Evolutionary conservation across 35 echinoderm and acorn worm genomes (phyloP), one percentile per base, ranked within the genome.

Genomic region (Patiria miniata): DNA sequence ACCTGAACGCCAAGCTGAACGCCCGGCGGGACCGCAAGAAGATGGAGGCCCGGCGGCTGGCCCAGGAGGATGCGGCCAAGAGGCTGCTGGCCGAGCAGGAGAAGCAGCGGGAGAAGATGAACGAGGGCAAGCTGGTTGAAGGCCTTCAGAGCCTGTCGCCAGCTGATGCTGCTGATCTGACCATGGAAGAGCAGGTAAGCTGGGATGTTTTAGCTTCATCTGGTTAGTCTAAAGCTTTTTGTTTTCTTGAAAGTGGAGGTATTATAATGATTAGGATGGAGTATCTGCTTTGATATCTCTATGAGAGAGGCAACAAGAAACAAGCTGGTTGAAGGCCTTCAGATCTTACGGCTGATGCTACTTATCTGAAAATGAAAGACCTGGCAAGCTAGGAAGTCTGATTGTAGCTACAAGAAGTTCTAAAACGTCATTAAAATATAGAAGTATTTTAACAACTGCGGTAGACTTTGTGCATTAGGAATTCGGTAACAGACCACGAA

Each of bases 151-250:
- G 91, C 52, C 79, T 90, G 52, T 83, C 91, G 1, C 86, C 86
- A 30, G 85, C 81, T 23, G 90, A 98, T 7, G 78, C 94, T 34
- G 89, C 89, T 29, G 93, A 91, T 80, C 79, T 98, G 34, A 89
- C 89, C 22, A 88, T 98, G 85, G 96, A 98, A 79, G 96, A 98
- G 89, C 96, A 98, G 96, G 96, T 98, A 80, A 80, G 18, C 42
- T 39, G 17, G 39, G 37, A 10, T 80, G 33, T 42, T 78, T n/a
- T 38, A 36, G n/a, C n/a, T n/a, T n/a, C n/a, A n/a, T n/a, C n/a
- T n/a, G n/a, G n/a, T n/a, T n/a, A n/a, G n/a, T 58, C 54, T 58
- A n/a, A 58, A 58, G 22, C 12, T 58, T 58, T 14, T 58, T 58
- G 12, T 12, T n/a, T 14, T 14, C n/a, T 14, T 58, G 54, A 58